Evolutionary conservation across 2,797 vertebrate species (phyloP).

Genomic region (Tapirus indicus): DNA sequence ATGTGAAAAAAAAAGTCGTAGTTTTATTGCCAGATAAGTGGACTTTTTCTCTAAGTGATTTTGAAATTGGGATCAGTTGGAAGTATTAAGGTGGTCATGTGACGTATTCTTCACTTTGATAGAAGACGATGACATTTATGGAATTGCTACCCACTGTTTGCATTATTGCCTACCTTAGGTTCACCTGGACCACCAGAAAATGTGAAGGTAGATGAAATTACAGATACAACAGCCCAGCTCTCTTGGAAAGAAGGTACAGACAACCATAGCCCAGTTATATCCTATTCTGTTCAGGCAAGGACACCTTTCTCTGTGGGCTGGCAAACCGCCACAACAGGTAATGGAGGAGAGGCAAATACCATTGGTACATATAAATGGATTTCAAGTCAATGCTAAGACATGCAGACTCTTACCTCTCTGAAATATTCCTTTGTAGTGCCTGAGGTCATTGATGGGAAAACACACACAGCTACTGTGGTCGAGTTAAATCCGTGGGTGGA

Average conservation of each 20-base stretch:
- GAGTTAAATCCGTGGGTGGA: slow-evolving; percentile 98
- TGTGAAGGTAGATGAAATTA: slow-evolving; percentile 92
- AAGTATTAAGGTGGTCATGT: background rate
- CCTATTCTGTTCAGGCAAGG: slow-evolving; percentile 92
- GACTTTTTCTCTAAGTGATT: slow-evolving; percentile 25
- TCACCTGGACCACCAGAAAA: slow-evolving; percentile 92
- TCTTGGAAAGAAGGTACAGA: slow-evolving; percentile 93
- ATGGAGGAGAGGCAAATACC: background rate
- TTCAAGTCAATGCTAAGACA: background rate
- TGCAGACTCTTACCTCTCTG: slow-evolving; percentile 18
- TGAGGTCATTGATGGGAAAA: slow-evolving; percentile 93
- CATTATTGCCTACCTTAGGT: slow-evolving; percentile 85
- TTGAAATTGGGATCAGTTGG: background rate
- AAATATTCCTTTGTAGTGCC: slow-evolving; percentile 90
- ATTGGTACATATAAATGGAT: background rate
- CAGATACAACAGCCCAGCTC: slow-evolving; percentile 92
- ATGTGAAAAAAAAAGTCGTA: background rate
- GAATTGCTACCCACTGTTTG: background rate
- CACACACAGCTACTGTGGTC: slow-evolving; percentile 94
- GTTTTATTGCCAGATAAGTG: slow-evolving; percentile 26
- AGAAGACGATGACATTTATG: background rate
- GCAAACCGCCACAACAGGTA: slow-evolving; percentile 95
- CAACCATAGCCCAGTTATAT: slow-evolving; percentile 93
- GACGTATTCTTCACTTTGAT: background rate
- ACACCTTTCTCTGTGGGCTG: slow-evolving; percentile 95